phyloP scores from a whole-genome alignment of 2,797 vertebrate genomes.

The Dryobates pubescens region DNA sequence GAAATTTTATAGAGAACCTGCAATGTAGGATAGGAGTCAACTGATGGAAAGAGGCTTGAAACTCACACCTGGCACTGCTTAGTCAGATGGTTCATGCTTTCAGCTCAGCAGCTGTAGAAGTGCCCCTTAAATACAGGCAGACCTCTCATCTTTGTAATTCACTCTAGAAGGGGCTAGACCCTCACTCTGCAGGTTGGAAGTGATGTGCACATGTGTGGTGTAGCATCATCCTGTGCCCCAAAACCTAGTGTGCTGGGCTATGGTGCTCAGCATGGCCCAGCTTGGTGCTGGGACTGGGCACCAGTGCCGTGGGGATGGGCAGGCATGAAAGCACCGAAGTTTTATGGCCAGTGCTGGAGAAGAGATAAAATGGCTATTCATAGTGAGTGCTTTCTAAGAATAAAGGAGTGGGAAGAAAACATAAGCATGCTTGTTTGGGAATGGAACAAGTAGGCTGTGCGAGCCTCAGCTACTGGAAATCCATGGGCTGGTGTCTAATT shows the following conservation, averaged over 20 bases:
- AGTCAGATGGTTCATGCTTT: not conserved
- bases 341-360: not conserved
- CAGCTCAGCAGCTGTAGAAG: not conserved
- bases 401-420: constrained; percentile 35
- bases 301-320: not conserved
- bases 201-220: not conserved
- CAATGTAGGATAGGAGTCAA: not conserved
- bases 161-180: not conserved
- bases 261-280: not conserved
- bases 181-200: not conserved
- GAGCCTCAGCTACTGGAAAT: constrained; percentile 31
- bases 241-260: not conserved
- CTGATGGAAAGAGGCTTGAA: not conserved
- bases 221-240: not conserved
- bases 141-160: not conserved
- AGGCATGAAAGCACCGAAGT: not conserved
- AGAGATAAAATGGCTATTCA: constrained; percentile 14
- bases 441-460: not conserved
- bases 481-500: not conserved
- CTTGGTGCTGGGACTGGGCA: not conserved
- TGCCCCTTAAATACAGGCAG: not conserved
- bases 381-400: constrained; percentile 42
- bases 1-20: not conserved
- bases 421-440: constrained; percentile 29
- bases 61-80: not conserved